Base-by-base conservation (phyloP, 2,797 vertebrate species). In the Coregonus ussuriensis region DNA sequence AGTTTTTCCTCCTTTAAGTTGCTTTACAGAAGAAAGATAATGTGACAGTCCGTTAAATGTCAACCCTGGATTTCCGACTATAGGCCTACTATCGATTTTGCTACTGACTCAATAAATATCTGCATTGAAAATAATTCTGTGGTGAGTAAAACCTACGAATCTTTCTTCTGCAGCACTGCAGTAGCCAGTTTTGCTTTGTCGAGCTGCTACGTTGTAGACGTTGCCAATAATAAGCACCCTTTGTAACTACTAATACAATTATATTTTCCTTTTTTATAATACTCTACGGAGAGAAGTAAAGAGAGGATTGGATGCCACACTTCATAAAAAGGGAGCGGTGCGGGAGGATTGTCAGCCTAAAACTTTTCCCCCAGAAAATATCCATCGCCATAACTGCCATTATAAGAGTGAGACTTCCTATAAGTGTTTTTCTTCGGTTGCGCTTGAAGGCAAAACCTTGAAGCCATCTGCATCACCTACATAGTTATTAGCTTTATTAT, bases 331-430 rank as follows among this genome's bases (percentile, higher is more conserved):
- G 91, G 92, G 92, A 93, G 90, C 90, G 91, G 91, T 94, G 89
- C 87, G 82, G 87, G 83, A 81, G 83, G 86, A 85, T 76, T 87
- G 87, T 86, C 77, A 91, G 90, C 87, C 74, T 51, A 89, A 93
- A 94, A 95, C 91, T 92, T 95, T 95, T 92, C 91, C 90, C 90
- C 89, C 87, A 89, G 88, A 93, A 93, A 92, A 83, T 85, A 93
- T 91, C 81, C 77, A 90, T 86, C 91, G 92, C 89, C 91, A 93
- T 88, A 88, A 90, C 85, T 82, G 83, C 86, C 71, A 75, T 25
- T 68, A 47, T 47, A 53, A 15, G 37, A 72, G 62, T 76, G 65
- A 85, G 87, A 88, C 90, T 83, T 86, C 82, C 83, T 74, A 78
- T 11, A 87, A 81, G 85, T 76, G 79, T 70, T 77, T 65, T 72